Evolutionary conservation across 53 echinoderm and acorn worm genomes (phyloP).

Genomic region (Pentamera pediparva): DNA sequence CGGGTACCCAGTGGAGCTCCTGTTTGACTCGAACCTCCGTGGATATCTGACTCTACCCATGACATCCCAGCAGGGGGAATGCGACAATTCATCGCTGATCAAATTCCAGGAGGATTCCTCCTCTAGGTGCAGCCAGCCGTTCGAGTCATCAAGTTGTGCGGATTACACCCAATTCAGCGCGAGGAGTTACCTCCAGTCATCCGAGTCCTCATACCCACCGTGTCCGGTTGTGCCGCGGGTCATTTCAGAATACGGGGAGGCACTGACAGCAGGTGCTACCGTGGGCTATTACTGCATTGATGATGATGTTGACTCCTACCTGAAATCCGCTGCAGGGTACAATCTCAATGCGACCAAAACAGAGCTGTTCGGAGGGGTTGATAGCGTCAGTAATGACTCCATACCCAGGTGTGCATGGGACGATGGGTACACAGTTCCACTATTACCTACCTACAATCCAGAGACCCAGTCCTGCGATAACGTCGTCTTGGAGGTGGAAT

Average conservation of each 20-base stretch:
- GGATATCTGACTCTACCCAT: constrained; percentile 70
- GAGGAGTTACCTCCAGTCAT: constrained; percentile 56
- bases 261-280: constrained; percentile 20
- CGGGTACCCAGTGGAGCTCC: constrained; percentile 66
- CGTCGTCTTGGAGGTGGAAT: constrained; percentile 67
- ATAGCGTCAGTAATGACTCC: neutral
- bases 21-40: constrained; percentile 42
- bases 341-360: constrained; percentile 4
- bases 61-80: constrained; percentile 46
- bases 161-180: constrained; percentile 70
- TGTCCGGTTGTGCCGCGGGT: constrained; percentile 68
- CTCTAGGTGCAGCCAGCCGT: constrained; percentile 42
- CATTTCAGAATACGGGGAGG: constrained; percentile 46
- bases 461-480: constrained; percentile 59
- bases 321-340: constrained; percentile 9
- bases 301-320: constrained; percentile 46
- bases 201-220: constrained; percentile 59
- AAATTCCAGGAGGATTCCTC: constrained; percentile 62
- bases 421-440: constrained; percentile 81
- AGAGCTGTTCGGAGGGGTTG: constrained; percentile 36
- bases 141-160: constrained; percentile 46
- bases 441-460: constrained; percentile 49
- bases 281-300: constrained; percentile 71
- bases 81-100: constrained; percentile 64
- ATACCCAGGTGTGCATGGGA: constrained; percentile 75